A percentile compares a stretch with the other conserved stretches of the same genome.
Conservation (phyloP, 1,140 invertebrate genomes). For the Lycorma delicatula region DNA sequence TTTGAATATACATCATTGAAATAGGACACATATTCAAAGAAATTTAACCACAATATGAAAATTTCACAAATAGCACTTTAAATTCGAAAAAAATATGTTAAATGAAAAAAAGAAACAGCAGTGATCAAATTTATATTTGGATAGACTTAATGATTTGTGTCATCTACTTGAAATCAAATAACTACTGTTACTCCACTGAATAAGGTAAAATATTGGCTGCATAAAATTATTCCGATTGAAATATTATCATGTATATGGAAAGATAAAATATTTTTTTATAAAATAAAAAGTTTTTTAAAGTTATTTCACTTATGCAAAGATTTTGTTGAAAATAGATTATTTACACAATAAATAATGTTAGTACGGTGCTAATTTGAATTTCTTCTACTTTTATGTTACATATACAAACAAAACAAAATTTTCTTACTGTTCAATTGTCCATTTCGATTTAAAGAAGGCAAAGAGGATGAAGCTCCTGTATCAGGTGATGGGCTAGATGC, state of each 20-base stretch:
- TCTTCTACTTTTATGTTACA: not conserved
- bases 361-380: not conserved
- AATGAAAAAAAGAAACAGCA: not conserved
- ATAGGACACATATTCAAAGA: no score
- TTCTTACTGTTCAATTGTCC: slow-evolving; percentile 51
- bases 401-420: not conserved
- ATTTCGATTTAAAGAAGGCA: slow-evolving; percentile 39
- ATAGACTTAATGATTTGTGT: no score
- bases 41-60: no score
- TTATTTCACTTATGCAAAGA: not conserved
- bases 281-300: not conserved
- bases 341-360: no score
- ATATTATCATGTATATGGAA: not conserved
- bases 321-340: no score
- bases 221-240: no score
- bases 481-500: slow-evolving; percentile 29
- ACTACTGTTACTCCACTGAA: no score
- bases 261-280: no score
- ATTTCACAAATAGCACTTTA: not conserved
- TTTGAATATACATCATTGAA: no score
- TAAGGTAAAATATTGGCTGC: no score
- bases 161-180: no score
- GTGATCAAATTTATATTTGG: no score
- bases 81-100: not conserved
- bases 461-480: slow-evolving; percentile 21